Conservation (phyloP, 2,113 vertebrate species). For the Himantopus leucocephalus region DNA sequence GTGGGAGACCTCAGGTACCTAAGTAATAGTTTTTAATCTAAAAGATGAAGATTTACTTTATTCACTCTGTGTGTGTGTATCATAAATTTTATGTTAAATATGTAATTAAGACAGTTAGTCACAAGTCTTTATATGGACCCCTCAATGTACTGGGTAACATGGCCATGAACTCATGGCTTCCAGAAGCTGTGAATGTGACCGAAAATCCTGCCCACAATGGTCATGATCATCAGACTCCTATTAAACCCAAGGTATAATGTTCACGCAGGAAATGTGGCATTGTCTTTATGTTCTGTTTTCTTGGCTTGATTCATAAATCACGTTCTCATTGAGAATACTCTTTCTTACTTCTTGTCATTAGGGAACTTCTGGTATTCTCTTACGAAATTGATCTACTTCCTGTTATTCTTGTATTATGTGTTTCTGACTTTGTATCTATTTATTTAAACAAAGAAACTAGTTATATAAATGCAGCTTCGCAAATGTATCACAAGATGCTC, state of each 20-base stretch:
- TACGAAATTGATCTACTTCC: not conserved
- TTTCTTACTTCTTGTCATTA: not conserved
- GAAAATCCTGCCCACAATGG: not conserved
- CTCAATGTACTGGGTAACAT: not conserved
- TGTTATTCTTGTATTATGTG: not conserved
- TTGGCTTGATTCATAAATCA: not conserved
- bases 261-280: not conserved
- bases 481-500: not conserved
- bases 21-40: not conserved
- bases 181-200: not conserved
- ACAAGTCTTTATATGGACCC: not conserved
- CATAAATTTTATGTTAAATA: not conserved
- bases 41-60: not conserved
- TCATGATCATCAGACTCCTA: rapidly evolving
- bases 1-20: not conserved
- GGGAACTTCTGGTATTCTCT: not conserved
- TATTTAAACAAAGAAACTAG: not conserved
- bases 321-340: not conserved
- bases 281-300: not conserved
- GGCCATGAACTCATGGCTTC: not conserved
- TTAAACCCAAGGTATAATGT: not conserved
- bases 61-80: not conserved
- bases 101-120: not conserved
- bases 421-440: not conserved
- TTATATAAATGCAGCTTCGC: not conserved